Evolutionary conservation across 30 jellyfish, hydroid and myxozoan species (phyloP).

Genomic region (Cassiopea andromeda): DNA sequence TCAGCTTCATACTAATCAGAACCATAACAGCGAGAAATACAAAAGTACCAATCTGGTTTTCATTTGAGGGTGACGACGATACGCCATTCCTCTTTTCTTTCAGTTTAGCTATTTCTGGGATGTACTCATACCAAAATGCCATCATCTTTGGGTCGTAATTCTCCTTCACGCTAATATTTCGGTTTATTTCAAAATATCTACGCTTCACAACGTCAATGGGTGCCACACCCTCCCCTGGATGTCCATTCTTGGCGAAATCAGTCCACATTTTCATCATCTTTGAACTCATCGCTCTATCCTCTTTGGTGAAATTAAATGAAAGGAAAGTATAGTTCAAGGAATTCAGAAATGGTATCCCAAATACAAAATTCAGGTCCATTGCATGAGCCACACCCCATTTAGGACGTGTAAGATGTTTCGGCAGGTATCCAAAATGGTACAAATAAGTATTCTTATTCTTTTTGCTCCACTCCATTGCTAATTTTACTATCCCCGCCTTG

Average conservation of each 20-base stretch:
- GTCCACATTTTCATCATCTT: slow-evolving; percentile 66
- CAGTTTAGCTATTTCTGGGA: neutral
- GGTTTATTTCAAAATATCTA: slow-evolving; percentile 23
- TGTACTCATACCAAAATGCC: slow-evolving; percentile 37
- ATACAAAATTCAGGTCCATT: slow-evolving; percentile 21
- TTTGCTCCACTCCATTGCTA: slow-evolving; percentile 35
- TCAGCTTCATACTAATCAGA: neutral
- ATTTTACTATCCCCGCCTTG: neutral
- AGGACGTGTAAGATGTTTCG: slow-evolving; percentile 8
- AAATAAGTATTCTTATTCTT: slow-evolving; percentile 6
- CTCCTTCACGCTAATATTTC: neutral
- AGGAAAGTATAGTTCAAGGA: neutral
- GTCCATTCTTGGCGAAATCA: slow-evolving; percentile 55
- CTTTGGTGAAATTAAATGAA: slow-evolving; percentile 17
- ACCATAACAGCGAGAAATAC: neutral
- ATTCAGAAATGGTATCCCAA: slow-evolving; percentile 36
- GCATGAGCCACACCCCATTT: slow-evolving; percentile 29
- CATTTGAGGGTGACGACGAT: neutral
- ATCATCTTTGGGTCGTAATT: slow-evolving; percentile 21
- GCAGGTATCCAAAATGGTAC: slow-evolving; percentile 41
- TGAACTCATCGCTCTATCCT: slow-evolving; percentile 6
- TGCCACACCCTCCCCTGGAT: slow-evolving; percentile 54
- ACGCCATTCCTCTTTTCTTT: neutral
- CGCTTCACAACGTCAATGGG: neutral
- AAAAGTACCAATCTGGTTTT: neutral